Evolutionary conservation across 1,140 invertebrate genomes (phyloP).

Genomic region (Polypedilum vanderplanki): DNA sequence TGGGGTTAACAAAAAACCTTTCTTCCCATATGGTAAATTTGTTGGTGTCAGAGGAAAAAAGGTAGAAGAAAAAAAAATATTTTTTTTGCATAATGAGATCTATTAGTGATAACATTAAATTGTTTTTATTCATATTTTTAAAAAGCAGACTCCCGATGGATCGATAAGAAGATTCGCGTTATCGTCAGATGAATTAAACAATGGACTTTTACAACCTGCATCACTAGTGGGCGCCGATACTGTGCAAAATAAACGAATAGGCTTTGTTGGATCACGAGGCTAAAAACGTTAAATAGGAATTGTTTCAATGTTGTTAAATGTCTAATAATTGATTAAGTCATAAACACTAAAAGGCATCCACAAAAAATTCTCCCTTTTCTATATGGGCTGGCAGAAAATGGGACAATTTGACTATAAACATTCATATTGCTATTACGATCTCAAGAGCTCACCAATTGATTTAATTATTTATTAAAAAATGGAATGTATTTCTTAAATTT

Average conservation of each 20-base stretch:
- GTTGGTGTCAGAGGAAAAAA: conserved; percentile 18
- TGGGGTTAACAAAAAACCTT: not conserved
- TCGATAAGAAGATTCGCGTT: not conserved
- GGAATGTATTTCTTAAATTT: no score
- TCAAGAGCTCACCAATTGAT: not conserved
- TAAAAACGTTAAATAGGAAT: not conserved
- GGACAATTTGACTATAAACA: not conserved
- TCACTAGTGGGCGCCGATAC: not conserved
- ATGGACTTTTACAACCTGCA: not conserved
- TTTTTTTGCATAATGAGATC: not conserved
- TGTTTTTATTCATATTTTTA: not conserved
- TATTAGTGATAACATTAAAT: not conserved
- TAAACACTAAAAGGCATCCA: not conserved
- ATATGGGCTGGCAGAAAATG: conserved; percentile 16
- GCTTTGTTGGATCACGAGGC: conserved; percentile 1
- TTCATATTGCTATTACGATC: not conserved
- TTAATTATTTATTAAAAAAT: not conserved
- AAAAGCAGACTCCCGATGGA: not conserved
- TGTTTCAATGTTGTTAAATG: not conserved
- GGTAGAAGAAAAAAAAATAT: not conserved
- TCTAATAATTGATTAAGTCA: not conserved
- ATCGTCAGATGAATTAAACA: not conserved
- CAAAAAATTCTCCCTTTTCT: conserved; percentile 13
- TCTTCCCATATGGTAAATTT: not conserved
- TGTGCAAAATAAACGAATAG: conserved; percentile 21